Evolutionary conservation across 2,888 invertebrate genomes (phyloP).

Genomic region (Aphodius granarius): DNA sequence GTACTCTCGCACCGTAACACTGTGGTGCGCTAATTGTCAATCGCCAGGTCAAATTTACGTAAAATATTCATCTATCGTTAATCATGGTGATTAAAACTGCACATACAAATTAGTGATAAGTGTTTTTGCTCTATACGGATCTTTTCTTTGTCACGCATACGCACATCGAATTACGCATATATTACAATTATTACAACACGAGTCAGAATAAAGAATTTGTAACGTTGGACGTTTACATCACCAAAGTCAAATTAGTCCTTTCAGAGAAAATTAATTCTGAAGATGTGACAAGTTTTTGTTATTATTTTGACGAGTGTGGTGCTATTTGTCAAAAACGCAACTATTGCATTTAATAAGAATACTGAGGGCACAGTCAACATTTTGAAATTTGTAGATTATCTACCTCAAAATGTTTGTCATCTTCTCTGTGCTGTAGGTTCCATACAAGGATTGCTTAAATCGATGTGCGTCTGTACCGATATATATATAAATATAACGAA

Average conservation of each 20-base stretch:
- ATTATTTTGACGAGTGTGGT: too few relatives aligned
- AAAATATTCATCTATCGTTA: conserved; percentile 37
- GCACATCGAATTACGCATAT: neutral
- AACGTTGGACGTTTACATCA: too few relatives aligned
- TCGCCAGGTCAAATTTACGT: conserved; percentile 27
- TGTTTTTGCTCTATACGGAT: conserved; percentile 22
- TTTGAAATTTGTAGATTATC: too few relatives aligned
- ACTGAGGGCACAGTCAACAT: neutral
- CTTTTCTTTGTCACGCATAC: conserved; percentile 17
- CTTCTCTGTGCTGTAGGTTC: neutral
- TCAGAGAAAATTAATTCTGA: too few relatives aligned
- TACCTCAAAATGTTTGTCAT: neutral
- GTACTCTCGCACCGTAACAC: conserved; percentile 1
- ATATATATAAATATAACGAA: neutral
- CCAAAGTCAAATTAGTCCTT: too few relatives aligned
- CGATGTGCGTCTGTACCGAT: neutral
- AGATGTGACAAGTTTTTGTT: too few relatives aligned
- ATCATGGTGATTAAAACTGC: conserved; percentile 28
- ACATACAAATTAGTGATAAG: conserved; percentile 27
- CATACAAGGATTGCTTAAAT: neutral
- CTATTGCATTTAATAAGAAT: neutral
- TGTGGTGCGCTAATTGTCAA: conserved; percentile 1
- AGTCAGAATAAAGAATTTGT: too few relatives aligned
- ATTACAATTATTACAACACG: neutral
- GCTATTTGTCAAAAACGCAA: neutral